Evolutionary conservation across 2,797 vertebrate genomes (phyloP), one percentile per base, ranked within the genome.

Genomic region (Pampus argenteus): DNA sequence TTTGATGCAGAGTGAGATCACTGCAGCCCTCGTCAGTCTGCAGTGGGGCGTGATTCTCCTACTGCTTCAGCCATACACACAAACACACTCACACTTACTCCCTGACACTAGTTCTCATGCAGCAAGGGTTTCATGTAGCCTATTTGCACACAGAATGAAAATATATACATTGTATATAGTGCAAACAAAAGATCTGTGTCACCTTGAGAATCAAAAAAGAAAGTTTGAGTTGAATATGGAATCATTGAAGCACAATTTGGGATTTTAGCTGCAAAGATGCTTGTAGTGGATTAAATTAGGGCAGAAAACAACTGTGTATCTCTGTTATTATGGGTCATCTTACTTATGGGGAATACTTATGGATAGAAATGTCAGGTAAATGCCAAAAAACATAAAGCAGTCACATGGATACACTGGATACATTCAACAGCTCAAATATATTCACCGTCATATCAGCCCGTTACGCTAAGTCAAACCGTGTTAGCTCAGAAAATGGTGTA

Each of bases 1-100:
- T 79, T 62, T 76, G 72, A 81, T 83, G 83, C 83, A 59, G 71
- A 81, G 71, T 66, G 67, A 73, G 69, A 75, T 82, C 83, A 72
- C 82, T 86, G 86, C 76, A 81, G 83, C 31, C 51, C 51, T 9
- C 20, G 60, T 72, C 61, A 56, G 65, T 58, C 81, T 86, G 83
- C 78, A 82, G 84, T 70, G 62, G 61, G 22, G 57, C 48, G 57
- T 82, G 84, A 76, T 23, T 62, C 58, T 65, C 48, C 42, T 61
- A 18, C 68, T 45, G 13, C 58, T 60, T 22, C 44, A 65, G 29
- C 6, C 54, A 9, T 6, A 67, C 63, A 38, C 69, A 71, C 60
- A 74, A 20, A 70, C 66, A 61, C 28, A 49, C 40, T n/a, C 15
- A 51, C 25, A 64, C 18, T 4, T 6, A 2, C 36, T 29, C 48